Evolutionary conservation across 2,888 invertebrate genomes (phyloP), one percentile per base, ranked within the genome.

Genomic region (Papilio elwesi): DNA sequence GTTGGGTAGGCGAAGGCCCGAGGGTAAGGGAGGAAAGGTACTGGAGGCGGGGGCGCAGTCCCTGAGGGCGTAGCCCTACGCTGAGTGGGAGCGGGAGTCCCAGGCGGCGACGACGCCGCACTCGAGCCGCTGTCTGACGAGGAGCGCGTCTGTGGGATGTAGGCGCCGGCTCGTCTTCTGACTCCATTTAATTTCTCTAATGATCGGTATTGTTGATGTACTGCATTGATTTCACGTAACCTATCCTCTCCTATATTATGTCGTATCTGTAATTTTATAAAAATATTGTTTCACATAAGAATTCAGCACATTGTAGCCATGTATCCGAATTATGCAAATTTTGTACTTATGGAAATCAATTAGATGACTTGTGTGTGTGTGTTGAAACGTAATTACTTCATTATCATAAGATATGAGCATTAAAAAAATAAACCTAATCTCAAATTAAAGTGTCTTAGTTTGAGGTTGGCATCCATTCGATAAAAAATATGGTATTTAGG

Each of bases 211-310:
- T 94, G 94, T 57, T 94, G 94, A 73, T 94, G 94, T 66, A 94
- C 91, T 53, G 92, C 94, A 76, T 91, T 94, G 76, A 95, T 85
- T 74, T 96, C 96, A 74, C 95, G 92, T 79, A 95, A 87, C 85
- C 96, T 94, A 78, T 96, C 95, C 75, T 96, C 96, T 70, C 94
- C 94, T 85, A 95, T 94, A 82, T 94, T 94, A 82, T 95, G 94
- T 79, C 94, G 94, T 80, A 96, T 93, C 96, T 96, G 88, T 6
- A 86, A 85, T 53, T 11, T 47, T 7, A 36, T 7, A 64, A 52
- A 5, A 59, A 52, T 52, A 62, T 15, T 12, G 5, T 3, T 16
- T 38, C 9, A 57, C 1, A 26, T 26, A 26, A 2, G 26, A 26
- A 26, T 26, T 26, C 26, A n/a, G n/a, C n/a, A n/a, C n/a, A n/a